Conservation (phyloP, 1,140 invertebrate genomes). For the Kradibia gibbosae region DNA sequence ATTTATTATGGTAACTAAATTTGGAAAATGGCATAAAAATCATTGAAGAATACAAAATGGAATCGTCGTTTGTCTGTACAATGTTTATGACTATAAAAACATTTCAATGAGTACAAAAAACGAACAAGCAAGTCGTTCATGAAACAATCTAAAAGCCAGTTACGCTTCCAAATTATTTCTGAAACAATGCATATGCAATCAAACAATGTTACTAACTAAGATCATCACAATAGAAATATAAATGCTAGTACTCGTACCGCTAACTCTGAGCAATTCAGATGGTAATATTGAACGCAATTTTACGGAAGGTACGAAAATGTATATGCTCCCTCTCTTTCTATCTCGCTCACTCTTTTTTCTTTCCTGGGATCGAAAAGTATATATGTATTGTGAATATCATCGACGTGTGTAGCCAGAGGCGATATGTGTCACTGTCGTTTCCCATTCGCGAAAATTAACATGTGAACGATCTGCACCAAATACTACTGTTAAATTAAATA, state of each 20-base stretch:
- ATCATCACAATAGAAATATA: slow-evolving; percentile 31
- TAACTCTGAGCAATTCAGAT: slow-evolving; percentile 33
- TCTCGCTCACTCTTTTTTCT: slow-evolving; percentile 23
- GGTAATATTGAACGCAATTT: slow-evolving; percentile 45
- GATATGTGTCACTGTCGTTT: slow-evolving; percentile 55
- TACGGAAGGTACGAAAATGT: slow-evolving; percentile 20
- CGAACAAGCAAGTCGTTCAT: neutral
- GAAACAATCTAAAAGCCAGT: neutral
- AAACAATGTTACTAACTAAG: slow-evolving; percentile 28
- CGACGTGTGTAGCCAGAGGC: slow-evolving; percentile 65
- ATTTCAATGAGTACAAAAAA: neutral
- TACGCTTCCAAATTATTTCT: slow-evolving; percentile 24
- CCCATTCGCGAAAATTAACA: slow-evolving; percentile 68
- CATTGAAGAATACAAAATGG: too few relatives aligned
- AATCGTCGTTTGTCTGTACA: neutral
- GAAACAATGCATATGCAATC: slow-evolving; percentile 36
- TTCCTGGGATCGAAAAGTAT: too few relatives aligned
- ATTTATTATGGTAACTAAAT: too few relatives aligned
- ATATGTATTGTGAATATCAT: slow-evolving; percentile 66
- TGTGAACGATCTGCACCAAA: slow-evolving; percentile 65
- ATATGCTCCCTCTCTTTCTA: neutral
- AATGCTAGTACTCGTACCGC: slow-evolving; percentile 8
- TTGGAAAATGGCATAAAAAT: too few relatives aligned
- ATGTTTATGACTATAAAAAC: neutral
- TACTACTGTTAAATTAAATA: slow-evolving; percentile 52